phyloP scores from a whole-genome alignment of 2,797 vertebrate species.

The Rhynchonycteris naso region DNA sequence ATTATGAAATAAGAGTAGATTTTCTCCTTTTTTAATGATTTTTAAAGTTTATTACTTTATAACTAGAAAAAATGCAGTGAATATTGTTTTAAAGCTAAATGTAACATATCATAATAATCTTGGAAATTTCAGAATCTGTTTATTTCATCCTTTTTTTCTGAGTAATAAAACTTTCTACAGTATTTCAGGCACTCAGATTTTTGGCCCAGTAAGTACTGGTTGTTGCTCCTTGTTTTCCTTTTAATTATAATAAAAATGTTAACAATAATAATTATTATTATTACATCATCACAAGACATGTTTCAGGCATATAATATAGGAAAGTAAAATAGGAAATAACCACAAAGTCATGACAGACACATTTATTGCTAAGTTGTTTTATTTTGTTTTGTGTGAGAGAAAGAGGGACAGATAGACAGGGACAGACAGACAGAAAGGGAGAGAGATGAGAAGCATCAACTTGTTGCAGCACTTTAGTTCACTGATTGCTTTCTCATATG shows the following conservation, averaged over 20 bases:
- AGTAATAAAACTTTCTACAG: background rate
- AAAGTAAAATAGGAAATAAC: background rate
- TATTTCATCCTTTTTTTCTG: background rate
- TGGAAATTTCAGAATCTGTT: constrained; percentile 35
- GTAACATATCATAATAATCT: background rate
- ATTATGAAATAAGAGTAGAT: background rate
- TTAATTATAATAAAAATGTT: background rate
- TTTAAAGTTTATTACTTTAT: constrained; percentile 40
- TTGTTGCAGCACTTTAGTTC: too few species aligned
- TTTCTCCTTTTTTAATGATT: constrained; percentile 26
- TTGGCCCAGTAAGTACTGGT: background rate
- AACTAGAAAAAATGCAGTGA: constrained; percentile 24
- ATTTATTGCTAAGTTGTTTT: background rate
- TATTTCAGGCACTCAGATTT: background rate
- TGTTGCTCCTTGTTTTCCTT: background rate
- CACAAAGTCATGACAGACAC: background rate
- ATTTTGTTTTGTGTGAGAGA: too few species aligned
- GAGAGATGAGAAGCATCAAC: too few species aligned
- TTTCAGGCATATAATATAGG: background rate
- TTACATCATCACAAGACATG: background rate
- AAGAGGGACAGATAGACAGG: too few species aligned
- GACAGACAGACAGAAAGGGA: too few species aligned
- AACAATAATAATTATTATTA: background rate
- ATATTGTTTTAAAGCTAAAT: constrained; percentile 26
- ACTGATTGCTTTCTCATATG: too few species aligned